Percentiles rank a stretch among this genome's conserved stretches.
These are phyloP conservation scores for Agriopis aurantiaria DNA, from an alignment of 2,888 invertebrate species.

Conservation along the genomic window DNA sequence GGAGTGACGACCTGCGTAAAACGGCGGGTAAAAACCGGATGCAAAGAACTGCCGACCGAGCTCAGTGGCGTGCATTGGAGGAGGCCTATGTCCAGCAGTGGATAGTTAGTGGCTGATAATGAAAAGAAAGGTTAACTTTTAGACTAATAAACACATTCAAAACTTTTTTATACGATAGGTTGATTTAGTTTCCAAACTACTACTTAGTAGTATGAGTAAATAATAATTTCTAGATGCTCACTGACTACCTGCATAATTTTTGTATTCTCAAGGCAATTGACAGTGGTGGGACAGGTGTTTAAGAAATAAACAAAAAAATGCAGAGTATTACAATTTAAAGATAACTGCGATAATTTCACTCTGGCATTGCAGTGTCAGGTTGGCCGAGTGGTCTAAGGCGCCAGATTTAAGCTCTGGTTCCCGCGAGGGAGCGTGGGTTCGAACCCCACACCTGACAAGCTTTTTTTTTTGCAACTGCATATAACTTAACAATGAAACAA, in stretches of 20 bases:
- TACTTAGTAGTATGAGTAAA: too few relatives aligned
- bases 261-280: background rate
- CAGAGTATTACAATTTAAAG: background rate
- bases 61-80: too few relatives aligned
- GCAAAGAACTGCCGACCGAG: too few relatives aligned
- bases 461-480: background rate
- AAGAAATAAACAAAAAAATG: background rate
- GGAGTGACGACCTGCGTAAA: too few relatives aligned
- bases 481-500: background rate
- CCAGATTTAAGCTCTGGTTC: constrained; percentile 94
- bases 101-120: too few relatives aligned
- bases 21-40: too few relatives aligned
- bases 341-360: background rate
- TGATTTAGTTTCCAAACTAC: too few relatives aligned
- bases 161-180: too few relatives aligned
- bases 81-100: too few relatives aligned
- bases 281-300: background rate
- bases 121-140: too few relatives aligned
- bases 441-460: constrained; percentile 92
- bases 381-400: constrained; percentile 94
- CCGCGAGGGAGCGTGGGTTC: constrained; percentile 93
- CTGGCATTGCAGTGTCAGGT: constrained; percentile 82
- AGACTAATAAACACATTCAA: too few relatives aligned
- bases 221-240: too few relatives aligned
- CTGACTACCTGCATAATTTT: background rate